Evolutionary conservation across 2,797 vertebrate species (phyloP), one percentile per base, ranked within the genome.

Genomic region (Potorous gilbertii): DNA sequence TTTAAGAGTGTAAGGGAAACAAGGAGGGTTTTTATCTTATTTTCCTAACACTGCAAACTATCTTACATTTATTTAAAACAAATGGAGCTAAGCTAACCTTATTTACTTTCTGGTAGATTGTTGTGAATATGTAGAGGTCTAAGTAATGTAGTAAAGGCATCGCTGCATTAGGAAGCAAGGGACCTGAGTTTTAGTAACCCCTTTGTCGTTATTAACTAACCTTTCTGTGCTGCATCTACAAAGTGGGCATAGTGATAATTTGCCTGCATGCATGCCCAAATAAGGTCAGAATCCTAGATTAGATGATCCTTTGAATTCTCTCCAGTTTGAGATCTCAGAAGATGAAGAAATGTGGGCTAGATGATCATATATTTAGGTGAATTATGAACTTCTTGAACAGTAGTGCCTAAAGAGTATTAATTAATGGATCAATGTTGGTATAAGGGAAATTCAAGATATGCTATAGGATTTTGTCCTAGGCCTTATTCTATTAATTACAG

Each of bases 251-350:
- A 92, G 14, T 89, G 54, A 81, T 56, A 46, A 95, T 81, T 97
- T 92, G 54, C 55, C 3, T 94, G 31, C 27, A 31, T 89, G 24
- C 6, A 18, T 81, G n/a, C 66, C 66, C n/a, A 46, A 24, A 46
- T 81, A 91, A 62, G 62, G 50, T 59, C 40, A 90, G 56, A 31
- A 91, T 46, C 12, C 87, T 81, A 28, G 27, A 74, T 34, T 28
- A 93, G 74, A 40, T 93, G 90, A 55, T 66, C 40, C 56, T 93
- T 94, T 95, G 62, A 55, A 18, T 92, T 95, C n/a, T 55, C n/a
- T 93, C 90, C 94, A 54, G 28, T 92, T 95, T 55, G 92, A 93
- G 94, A 54, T 54, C 24, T n/a, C 0, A 92, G 11, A 52, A 87
- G 40, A 87, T 50, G 40, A 46, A 50, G 74, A 74, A 74, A 87